Conservation (phyloP, 1,140 invertebrate species). For the Pissodes strobi region DNA sequence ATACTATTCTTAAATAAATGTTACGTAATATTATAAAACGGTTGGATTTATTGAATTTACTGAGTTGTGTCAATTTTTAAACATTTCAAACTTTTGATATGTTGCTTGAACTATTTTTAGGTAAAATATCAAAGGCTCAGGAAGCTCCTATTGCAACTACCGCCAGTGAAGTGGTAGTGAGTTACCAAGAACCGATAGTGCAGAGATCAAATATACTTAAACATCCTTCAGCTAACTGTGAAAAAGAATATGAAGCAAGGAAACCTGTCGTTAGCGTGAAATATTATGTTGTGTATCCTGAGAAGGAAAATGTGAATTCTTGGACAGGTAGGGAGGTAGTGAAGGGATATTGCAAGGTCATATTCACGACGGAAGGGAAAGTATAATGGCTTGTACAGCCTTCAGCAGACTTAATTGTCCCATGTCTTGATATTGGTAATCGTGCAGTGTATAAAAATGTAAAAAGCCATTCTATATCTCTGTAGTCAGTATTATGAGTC, state of each 20-base stretch:
- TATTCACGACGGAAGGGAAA: too few species aligned
- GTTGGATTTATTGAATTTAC: too few species aligned
- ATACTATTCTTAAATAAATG: too few species aligned
- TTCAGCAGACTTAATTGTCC: too few species aligned
- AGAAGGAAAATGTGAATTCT: slow-evolving; percentile 48
- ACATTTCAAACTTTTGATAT: too few species aligned
- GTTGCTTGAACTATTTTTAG: background rate
- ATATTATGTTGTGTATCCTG: slow-evolving; percentile 45
- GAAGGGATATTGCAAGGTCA: too few species aligned
- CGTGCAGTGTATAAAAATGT: background rate
- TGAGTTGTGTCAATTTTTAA: too few species aligned
- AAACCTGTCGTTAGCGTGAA: slow-evolving; percentile 21
- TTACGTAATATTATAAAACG: too few species aligned
- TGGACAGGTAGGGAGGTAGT: slow-evolving; percentile 1
- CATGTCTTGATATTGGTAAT: background rate
- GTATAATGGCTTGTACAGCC: too few species aligned
- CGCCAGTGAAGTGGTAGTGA: background rate
- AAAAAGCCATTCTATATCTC: too few species aligned
- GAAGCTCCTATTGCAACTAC: background rate
- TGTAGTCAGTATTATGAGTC: too few species aligned
- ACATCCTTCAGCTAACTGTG: slow-evolving; percentile 11
- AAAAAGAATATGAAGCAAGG: slow-evolving; percentile 22
- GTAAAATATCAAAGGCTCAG: too few species aligned
- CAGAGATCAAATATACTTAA: slow-evolving; percentile 36
- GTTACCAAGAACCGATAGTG: background rate